phyloP scores from a whole-genome alignment of 1,140 invertebrate species.

The Drosophila sp. region DNA sequence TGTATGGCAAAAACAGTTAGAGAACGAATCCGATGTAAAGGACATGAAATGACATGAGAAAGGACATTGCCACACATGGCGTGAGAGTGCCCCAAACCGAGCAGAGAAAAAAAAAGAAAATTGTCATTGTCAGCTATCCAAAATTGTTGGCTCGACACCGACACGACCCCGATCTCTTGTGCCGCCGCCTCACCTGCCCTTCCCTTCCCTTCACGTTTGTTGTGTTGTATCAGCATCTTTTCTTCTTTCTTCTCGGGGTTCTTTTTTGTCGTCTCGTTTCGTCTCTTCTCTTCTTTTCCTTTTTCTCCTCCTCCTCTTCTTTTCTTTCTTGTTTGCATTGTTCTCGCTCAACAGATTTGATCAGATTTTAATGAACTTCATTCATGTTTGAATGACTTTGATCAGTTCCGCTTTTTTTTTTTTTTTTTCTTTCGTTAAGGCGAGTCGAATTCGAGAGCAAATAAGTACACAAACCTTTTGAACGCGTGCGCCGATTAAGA shows the following conservation, averaged over 20 bases:
- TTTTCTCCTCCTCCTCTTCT: constrained; percentile 54
- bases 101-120: constrained; percentile 34
- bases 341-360: constrained; percentile 80
- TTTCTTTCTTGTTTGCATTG: constrained; percentile 77
- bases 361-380: constrained; percentile 83
- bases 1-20: constrained; percentile 41
- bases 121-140: constrained; percentile 46
- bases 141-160: no score
- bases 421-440: not conserved
- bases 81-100: constrained; percentile 25
- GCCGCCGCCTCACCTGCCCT: not conserved
- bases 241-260: constrained; percentile 6
- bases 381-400: constrained; percentile 83
- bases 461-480: constrained; percentile 63
- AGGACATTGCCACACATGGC: constrained; percentile 68
- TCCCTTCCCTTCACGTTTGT: constrained; percentile 3
- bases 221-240: constrained; percentile 72
- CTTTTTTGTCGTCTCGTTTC: constrained; percentile 46
- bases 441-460: constrained; percentile 48
- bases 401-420: constrained; percentile 74
- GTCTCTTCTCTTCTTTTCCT: constrained; percentile 20
- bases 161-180: not conserved
- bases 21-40: constrained; percentile 19
- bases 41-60: constrained; percentile 28
- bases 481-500: constrained; percentile 63